These are phyloP conservation scores for Percopsis transmontana DNA, from an alignment of 2,113 vertebrate genomes.

Conservation along the genomic window DNA sequence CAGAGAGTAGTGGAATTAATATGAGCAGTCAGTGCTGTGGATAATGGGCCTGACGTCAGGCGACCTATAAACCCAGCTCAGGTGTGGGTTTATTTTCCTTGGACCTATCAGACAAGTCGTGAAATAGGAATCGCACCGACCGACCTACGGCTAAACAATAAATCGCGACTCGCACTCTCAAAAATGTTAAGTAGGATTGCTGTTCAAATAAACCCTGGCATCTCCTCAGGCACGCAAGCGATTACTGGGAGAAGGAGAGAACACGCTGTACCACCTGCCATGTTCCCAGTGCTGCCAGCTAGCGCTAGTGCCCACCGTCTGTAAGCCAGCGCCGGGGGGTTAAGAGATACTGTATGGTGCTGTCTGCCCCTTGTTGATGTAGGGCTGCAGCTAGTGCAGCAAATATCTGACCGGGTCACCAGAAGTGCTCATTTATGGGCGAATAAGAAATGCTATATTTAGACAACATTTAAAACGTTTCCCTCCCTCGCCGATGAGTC, in stretches of 20 bases:
- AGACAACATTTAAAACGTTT: constrained; percentile 40
- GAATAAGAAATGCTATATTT: constrained; percentile 25
- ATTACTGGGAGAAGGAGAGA: constrained; percentile 1
- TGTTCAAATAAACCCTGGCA: constrained; percentile 77
- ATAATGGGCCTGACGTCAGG: constrained; percentile 73
- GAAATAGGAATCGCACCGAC: constrained; percentile 73
- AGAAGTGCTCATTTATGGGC: constrained; percentile 38
- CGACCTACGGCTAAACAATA: constrained; percentile 62
- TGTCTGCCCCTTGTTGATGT: background rate
- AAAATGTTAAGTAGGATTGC: constrained; percentile 69
- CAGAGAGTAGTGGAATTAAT: constrained; percentile 39
- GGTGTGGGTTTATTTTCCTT: constrained; percentile 79
- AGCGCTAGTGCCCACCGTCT: constrained; percentile 20
- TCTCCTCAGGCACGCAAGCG: constrained; percentile 44
- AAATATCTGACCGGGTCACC: constrained; percentile 55
- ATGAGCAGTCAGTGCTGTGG: constrained; percentile 46
- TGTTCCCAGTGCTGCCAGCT: constrained; percentile 28
- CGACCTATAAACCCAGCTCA: constrained; percentile 73
- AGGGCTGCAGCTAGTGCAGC: constrained; percentile 15
- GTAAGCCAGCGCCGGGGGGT: constrained; percentile 9
- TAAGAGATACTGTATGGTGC: background rate
- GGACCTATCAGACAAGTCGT: constrained; percentile 70
- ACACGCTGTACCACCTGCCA: constrained; percentile 48
- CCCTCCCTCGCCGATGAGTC: constrained; percentile 48
- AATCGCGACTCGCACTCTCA: constrained; percentile 70